A percentile compares a stretch with the other conserved stretches of the same genome.
These are phyloP conservation scores for Scopus umbretta DNA, from an alignment of 2,113 vertebrate species.

Conservation along the genomic window DNA sequence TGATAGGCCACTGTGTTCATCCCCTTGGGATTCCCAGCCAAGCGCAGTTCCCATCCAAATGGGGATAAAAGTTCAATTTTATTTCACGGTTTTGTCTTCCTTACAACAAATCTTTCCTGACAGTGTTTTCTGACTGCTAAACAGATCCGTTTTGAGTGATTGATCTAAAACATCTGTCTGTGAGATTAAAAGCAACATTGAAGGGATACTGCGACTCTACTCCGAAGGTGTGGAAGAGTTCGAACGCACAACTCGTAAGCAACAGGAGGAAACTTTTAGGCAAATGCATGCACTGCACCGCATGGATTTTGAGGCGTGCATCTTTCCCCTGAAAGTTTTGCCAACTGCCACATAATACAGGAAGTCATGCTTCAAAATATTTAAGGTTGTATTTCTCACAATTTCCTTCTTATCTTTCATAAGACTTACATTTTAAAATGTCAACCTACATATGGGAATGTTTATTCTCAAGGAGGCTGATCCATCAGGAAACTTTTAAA, in stretches of 20 bases:
- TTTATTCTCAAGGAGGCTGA: slow-evolving; percentile 67
- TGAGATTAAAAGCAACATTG: slow-evolving; percentile 34
- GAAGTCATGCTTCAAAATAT: slow-evolving; percentile 75
- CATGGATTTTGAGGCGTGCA: not conserved
- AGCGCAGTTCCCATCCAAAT: slow-evolving; percentile 40
- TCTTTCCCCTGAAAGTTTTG: slow-evolving; percentile 50
- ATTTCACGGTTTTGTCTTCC: slow-evolving; percentile 58
- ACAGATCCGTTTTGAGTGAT: slow-evolving; percentile 55
- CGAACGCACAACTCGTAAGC: not conserved
- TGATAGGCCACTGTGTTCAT: slow-evolving; percentile 19
- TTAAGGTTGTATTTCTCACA: slow-evolving; percentile 74
- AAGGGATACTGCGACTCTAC: not conserved
- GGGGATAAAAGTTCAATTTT: slow-evolving; percentile 64
- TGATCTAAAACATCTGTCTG: slow-evolving; percentile 66
- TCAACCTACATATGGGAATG: slow-evolving; percentile 68
- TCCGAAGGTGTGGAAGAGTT: slow-evolving; percentile 28
- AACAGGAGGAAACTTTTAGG: slow-evolving; percentile 29
- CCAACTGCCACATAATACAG: slow-evolving; percentile 66
- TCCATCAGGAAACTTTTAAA: slow-evolving; percentile 56
- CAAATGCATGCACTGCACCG: not conserved
- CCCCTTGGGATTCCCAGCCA: slow-evolving; percentile 26
- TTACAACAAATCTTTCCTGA: slow-evolving; percentile 61
- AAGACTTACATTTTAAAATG: slow-evolving; percentile 71
- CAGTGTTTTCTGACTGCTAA: slow-evolving; percentile 66
- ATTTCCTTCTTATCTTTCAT: slow-evolving; percentile 73